These are phyloP conservation scores for Myotis lucifugus DNA, from an alignment of 2,113 vertebrate genomes.

Conservation along the genomic window DNA sequence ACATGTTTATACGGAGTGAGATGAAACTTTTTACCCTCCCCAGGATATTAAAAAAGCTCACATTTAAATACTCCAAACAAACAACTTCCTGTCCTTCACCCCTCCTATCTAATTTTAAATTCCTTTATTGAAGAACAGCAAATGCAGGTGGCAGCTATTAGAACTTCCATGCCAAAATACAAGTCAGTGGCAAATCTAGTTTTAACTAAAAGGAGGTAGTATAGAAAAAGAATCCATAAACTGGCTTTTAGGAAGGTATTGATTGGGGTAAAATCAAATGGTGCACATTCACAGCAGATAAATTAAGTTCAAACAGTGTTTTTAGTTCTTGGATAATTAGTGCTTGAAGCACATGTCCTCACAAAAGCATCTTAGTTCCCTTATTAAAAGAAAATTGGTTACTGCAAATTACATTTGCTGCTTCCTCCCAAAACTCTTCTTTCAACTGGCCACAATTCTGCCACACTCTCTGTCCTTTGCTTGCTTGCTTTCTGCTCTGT, in stretches of 20 bases:
- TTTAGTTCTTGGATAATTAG: neutral
- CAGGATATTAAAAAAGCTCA: neutral
- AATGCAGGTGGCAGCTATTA: neutral
- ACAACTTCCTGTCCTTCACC: neutral
- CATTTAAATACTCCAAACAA: neutral
- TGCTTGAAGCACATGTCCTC: neutral
- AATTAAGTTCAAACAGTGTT: neutral
- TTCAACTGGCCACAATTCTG: neutral
- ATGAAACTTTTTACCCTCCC: neutral
- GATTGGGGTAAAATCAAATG: neutral
- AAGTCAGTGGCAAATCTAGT: neutral
- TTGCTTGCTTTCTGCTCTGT: neutral
- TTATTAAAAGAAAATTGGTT: neutral
- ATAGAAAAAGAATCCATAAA: neutral
- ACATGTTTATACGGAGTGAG: neutral
- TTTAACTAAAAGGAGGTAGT: neutral
- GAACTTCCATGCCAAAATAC: neutral
- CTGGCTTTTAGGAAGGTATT: neutral
- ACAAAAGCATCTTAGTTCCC: neutral
- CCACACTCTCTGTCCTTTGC: neutral
- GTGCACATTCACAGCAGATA: neutral
- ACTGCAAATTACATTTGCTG: neutral
- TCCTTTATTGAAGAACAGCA: neutral
- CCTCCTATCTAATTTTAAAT: neutral
- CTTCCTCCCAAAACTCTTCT: neutral